Percentiles rank a stretch among this genome's conserved stretches.
These are phyloP conservation scores for Prunella strophiata DNA, from an alignment of 2,797 vertebrate genomes.

Conservation along the genomic window DNA sequence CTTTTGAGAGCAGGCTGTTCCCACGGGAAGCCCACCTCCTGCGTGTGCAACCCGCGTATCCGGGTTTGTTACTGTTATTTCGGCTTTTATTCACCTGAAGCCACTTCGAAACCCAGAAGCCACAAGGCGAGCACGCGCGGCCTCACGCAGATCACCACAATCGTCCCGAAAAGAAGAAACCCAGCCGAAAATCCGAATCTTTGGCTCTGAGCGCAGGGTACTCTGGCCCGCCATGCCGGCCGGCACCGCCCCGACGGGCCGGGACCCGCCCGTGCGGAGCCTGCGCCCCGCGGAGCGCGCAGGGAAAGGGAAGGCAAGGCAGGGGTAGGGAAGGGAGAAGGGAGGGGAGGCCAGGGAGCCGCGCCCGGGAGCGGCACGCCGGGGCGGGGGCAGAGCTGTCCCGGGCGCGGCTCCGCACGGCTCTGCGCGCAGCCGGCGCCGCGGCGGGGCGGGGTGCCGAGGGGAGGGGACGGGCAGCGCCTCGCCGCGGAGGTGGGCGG, in stretches of 20 bases:
- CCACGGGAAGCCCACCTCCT: neutral
- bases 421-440: neutral
- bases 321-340: neutral
- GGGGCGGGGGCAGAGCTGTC: neutral
- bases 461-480: neutral
- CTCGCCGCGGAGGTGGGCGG: neutral
- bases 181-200: rapidly evolving
- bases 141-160: no score
- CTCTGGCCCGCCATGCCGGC: rapidly evolving
- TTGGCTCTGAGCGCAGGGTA: rapidly evolving
- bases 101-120: neutral
- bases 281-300: neutral
- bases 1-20: rapidly evolving
- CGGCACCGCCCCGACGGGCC: neutral
- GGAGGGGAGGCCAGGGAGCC: neutral
- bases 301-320: neutral
- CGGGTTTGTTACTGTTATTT: neutral
- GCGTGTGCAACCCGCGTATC: rapidly evolving
- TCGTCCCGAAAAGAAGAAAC: neutral
- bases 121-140: neutral
- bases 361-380: neutral
- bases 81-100: neutral
- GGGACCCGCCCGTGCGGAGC: neutral
- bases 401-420: neutral
- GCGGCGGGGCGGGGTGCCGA: neutral